Evolutionary conservation across 1,140 invertebrate genomes (phyloP).

Genomic region (Eufriesea mexicana): DNA sequence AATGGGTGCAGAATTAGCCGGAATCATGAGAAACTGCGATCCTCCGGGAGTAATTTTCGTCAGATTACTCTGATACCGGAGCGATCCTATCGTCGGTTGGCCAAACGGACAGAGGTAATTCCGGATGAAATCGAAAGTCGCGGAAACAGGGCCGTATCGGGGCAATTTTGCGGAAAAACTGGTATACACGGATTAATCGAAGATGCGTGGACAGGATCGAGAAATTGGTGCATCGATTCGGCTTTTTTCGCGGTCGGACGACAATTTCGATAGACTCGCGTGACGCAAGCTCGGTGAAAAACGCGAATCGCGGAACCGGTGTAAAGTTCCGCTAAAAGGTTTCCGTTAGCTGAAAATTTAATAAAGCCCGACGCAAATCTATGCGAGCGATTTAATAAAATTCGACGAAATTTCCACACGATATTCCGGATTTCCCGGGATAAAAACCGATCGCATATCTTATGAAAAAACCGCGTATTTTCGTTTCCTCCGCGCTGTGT

Average conservation of each 20-base stretch:
- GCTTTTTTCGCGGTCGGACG: neutral
- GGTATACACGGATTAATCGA: constrained; percentile 20
- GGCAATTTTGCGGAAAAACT: neutral
- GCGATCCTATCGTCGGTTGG: neutral
- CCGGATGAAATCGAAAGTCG: neutral
- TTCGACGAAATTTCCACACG: neutral
- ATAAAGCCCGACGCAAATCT: neutral
- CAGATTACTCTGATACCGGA: no score
- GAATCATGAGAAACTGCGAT: neutral
- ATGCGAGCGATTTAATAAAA: neutral
- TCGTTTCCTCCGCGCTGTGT: rapidly evolving
- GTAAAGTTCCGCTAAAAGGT: neutral
- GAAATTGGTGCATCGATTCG: neutral
- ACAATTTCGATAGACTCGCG: neutral
- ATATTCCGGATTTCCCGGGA: neutral
- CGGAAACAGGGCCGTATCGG: neutral
- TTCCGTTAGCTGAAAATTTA: neutral
- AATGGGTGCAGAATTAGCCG: neutral
- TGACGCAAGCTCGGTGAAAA: neutral
- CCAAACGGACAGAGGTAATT: neutral
- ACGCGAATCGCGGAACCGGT: neutral
- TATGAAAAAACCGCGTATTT: neutral
- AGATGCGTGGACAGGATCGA: neutral
- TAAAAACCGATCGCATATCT: neutral
- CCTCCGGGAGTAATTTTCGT: neutral